phyloP scores from a whole-genome alignment of 64 coral and sea anemone genomes.

The Stichodactyla helianthus region DNA sequence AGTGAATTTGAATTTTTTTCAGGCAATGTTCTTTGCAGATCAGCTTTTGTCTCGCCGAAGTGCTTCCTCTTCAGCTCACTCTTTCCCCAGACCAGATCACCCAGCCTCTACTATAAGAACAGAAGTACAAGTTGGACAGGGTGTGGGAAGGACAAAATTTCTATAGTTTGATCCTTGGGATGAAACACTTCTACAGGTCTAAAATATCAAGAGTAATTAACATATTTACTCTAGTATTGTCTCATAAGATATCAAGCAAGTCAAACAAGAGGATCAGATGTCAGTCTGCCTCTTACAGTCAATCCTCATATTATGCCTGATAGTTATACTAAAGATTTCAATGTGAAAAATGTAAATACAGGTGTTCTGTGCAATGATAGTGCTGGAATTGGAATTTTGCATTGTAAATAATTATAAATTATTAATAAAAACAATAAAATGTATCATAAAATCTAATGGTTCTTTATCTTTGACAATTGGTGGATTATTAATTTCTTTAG shows the following conservation, averaged over 20 bases:
- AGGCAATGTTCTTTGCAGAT: conserved; percentile 97
- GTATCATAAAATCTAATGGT: background rate
- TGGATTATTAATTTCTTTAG: no score
- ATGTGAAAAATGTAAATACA: background rate
- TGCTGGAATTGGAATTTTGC: background rate
- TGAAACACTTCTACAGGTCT: background rate
- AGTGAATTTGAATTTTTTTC: background rate
- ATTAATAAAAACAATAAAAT: background rate
- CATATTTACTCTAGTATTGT: no score
- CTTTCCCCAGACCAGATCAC: conserved; percentile 32
- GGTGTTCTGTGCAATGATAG: background rate
- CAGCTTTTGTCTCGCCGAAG: conserved; percentile 69
- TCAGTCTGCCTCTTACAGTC: no score
- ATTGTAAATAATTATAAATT: background rate
- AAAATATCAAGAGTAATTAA: background rate
- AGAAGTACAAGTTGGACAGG: conserved; percentile 61
- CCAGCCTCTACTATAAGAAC: conserved; percentile 60
- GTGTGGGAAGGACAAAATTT: background rate
- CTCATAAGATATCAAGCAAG: no score
- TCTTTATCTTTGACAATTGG: no score
- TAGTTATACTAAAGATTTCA: background rate
- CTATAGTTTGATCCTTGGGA: background rate
- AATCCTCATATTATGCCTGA: no score
- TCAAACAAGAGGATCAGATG: no score
- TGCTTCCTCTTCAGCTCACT: conserved; percentile 49